Evolutionary conservation across 1,140 invertebrate species (phyloP).

Genomic region (Drosophila subobscura): DNA sequence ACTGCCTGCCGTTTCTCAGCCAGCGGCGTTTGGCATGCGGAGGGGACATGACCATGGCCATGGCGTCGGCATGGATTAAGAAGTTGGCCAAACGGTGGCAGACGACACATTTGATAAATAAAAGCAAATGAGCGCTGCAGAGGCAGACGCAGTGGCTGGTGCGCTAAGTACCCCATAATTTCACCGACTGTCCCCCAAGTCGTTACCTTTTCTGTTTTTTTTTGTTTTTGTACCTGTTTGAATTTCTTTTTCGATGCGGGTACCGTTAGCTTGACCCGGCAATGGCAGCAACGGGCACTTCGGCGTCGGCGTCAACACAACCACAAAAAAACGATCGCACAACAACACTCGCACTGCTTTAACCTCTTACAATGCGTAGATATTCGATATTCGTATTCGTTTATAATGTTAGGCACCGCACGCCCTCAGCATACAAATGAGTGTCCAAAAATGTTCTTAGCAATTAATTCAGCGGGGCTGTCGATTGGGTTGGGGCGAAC

Average conservation of each 20-base stretch:
- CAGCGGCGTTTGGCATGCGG: no score
- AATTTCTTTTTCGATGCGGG: constrained; percentile 67
- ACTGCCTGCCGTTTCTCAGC: no score
- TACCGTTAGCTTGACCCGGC: constrained; percentile 76
- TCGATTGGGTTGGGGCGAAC: constrained; percentile 3
- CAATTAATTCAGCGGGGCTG: constrained; percentile 5
- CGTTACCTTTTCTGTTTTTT: constrained; percentile 22
- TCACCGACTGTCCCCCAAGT: constrained; percentile 55
- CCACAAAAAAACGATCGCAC: constrained; percentile 2
- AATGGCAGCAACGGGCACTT: constrained; percentile 16
- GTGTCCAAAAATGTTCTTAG: constrained; percentile 36
- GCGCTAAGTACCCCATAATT: constrained; percentile 54
- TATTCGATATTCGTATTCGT: not conserved
- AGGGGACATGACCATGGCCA: constrained; percentile 6
- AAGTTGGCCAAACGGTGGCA: constrained; percentile 1
- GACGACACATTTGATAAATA: constrained; percentile 43
- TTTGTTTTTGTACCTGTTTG: constrained; percentile 45
- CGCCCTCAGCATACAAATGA: constrained; percentile 42
- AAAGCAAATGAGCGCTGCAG: constrained; percentile 26
- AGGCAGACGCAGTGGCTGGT: not conserved
- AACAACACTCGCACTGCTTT: constrained; percentile 27
- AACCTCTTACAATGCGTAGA: not conserved
- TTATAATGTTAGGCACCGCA: constrained; percentile 30
- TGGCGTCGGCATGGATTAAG: constrained; percentile 20
- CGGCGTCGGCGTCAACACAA: constrained; percentile 8